Conservation (phyloP, 2,888 invertebrate genomes). For the Nemotelus nigrinus region DNA sequence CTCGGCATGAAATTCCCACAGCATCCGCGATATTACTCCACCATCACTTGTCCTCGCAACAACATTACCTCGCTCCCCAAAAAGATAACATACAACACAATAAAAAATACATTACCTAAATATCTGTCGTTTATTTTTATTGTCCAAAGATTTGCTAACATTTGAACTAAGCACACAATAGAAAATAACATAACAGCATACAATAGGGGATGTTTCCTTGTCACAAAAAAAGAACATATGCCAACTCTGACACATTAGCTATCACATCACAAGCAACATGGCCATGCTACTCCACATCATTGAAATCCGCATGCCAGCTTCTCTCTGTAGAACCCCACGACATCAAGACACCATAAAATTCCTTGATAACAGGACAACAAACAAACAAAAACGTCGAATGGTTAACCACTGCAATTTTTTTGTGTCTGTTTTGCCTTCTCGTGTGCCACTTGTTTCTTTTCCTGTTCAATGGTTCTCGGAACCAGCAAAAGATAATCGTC, state of each 20-base stretch:
- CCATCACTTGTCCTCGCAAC: too few relatives aligned
- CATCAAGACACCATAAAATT: too few relatives aligned
- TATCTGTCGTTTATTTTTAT: slow-evolving; percentile 58
- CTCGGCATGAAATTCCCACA: too few relatives aligned
- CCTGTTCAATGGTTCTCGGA: background rate
- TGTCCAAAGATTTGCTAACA: slow-evolving; percentile 54
- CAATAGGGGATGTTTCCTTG: slow-evolving; percentile 39
- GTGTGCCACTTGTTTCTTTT: slow-evolving; percentile 15
- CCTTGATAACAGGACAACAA: slow-evolving; percentile 40
- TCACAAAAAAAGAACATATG: slow-evolving; percentile 46
- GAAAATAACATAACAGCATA: slow-evolving; percentile 9
- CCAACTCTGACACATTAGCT: slow-evolving; percentile 47
- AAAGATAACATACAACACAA: slow-evolving; percentile 27
- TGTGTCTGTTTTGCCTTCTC: slow-evolving; percentile 17
- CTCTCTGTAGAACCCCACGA: too few relatives aligned
- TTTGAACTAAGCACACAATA: slow-evolving; percentile 44
- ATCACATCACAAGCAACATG: slow-evolving; percentile 2
- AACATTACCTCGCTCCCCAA: too few relatives aligned
- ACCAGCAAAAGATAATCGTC: slow-evolving; percentile 15
- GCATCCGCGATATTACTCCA: too few relatives aligned
- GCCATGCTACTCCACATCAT: background rate
- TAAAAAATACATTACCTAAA: slow-evolving; percentile 47
- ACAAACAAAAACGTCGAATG: slow-evolving; percentile 49
- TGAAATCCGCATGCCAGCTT: too few relatives aligned
- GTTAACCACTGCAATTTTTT: slow-evolving; percentile 50